A percentile compares a stretch with the other conserved stretches of the same genome.
phyloP scores from a whole-genome alignment of 2,797 vertebrate species.

The Dendrocincla fuliginosa region DNA sequence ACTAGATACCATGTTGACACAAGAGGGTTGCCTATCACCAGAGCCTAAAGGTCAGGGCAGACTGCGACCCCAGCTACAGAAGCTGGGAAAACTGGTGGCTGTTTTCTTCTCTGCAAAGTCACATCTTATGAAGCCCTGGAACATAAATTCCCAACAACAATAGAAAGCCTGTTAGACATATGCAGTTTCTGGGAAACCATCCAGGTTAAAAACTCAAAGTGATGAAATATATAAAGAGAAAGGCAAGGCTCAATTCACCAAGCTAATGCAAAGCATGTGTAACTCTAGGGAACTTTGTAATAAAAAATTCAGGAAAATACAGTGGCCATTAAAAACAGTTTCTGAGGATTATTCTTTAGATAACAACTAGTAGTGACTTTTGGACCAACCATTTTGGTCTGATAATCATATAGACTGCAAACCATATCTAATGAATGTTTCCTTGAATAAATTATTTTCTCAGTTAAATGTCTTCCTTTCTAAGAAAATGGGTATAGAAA shows the following conservation, averaged over 20 bases:
- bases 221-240: conserved; percentile 45
- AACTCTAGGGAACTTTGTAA: not conserved
- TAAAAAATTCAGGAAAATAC: conserved; percentile 16
- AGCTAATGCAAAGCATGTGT: conserved; percentile 33
- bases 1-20: not conserved
- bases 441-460: conserved; percentile 41
- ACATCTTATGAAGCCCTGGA: not conserved
- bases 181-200: conserved; percentile 36
- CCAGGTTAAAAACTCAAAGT: conserved; percentile 44
- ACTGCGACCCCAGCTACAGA: not conserved
- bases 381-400: not conserved
- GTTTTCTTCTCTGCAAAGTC: not conserved
- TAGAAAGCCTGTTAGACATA: conserved; percentile 33
- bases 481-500: conserved; percentile 9
- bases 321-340: not conserved
- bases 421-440: not conserved
- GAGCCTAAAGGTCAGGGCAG: not conserved
- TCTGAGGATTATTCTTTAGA: conserved; percentile 18
- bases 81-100: not conserved
- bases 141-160: conserved; percentile 5
- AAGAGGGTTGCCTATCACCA: not conserved
- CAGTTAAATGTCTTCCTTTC: conserved; percentile 35
- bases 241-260: conserved; percentile 4
- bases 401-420: not conserved
- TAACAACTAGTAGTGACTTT: not conserved